Evolutionary conservation across 1,140 invertebrate genomes (phyloP), one percentile per base, ranked within the genome.

Genomic region (Drosophila guanche): DNA sequence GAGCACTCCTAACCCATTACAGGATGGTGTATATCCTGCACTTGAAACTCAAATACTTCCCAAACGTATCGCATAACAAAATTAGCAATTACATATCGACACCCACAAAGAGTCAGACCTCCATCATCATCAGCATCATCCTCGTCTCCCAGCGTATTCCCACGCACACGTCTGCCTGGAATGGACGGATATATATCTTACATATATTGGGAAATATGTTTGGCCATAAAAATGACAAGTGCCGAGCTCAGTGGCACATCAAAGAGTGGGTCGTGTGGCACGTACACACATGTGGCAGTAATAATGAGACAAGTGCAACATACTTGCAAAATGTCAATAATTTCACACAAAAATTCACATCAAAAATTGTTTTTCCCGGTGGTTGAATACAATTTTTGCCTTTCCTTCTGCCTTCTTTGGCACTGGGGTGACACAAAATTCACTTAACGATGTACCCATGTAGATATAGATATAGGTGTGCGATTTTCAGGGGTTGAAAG

Each of bases 251-350:
- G 48, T 46, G 52, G 43, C 63, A 85, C 80, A 86, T 85, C 83
- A 86, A 85, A 78, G 75, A 52, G 55, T 37, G 20, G 50, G 60
- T 41, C 61, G 63, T 58, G 80, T 79, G 81, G 80, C 81, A 86
- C 81, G 83, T 86, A 88, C 66, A 88, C 76, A 80, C 83, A 86
- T 86, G 83, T 86, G 83, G 83, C 83, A 86, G 65, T 68, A 68
- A 86, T 86, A 86, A 86, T 86, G 83, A 88, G 83, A 88, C 83
- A 86, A 86, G 83, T 86, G 83, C 83, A 86, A 86, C 84, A 86
- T 86, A 88, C 83, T 86, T 86, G 83, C 83, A 86, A 88, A 86
- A 86, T 83, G 75, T 81, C 83, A 86, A 84, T 83, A 83, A 83
- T 83, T 83, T 78, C 70, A 60, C 10, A 58, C 41, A 69, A 61